These are phyloP conservation scores for Xenopus petersii DNA, from an alignment of 2,797 vertebrate genomes.

Conservation along the genomic window DNA sequence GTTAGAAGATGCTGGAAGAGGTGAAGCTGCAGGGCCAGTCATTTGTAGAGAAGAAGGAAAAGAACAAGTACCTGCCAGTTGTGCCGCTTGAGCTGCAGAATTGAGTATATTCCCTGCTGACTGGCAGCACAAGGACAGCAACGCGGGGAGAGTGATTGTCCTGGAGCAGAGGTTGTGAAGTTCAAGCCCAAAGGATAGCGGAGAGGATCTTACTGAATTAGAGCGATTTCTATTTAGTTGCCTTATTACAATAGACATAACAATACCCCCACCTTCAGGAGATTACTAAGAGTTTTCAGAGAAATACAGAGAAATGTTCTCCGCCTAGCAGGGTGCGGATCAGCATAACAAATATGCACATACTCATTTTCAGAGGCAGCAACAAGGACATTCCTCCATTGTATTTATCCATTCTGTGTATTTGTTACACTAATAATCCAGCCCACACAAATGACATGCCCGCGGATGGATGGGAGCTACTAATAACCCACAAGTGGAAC, in stretches of 20 bases:
- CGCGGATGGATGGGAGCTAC: neutral
- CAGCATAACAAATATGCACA: slow-evolving; percentile 12
- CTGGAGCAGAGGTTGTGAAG: slow-evolving; percentile 7
- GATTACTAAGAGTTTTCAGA: slow-evolving; percentile 21
- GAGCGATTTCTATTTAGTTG: slow-evolving; percentile 9
- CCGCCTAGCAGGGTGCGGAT: slow-evolving; percentile 6
- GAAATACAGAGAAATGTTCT: slow-evolving; percentile 8
- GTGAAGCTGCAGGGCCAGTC: too few species aligned
- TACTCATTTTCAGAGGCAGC: slow-evolving; percentile 10
- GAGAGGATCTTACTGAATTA: slow-evolving; percentile 15
- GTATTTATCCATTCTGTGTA: slow-evolving; percentile 25
- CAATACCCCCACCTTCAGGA: slow-evolving; percentile 46
- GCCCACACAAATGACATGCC: slow-evolving; percentile 16
- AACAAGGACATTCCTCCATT: slow-evolving; percentile 7
- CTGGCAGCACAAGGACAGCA: slow-evolving; percentile 10
- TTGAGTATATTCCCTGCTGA: slow-evolving; percentile 7
- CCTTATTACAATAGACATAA: slow-evolving; percentile 20
- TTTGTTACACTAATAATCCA: slow-evolving; percentile 23
- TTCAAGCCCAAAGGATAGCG: slow-evolving; percentile 35
- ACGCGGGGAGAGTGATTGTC: slow-evolving; percentile 6
- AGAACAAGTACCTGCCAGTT: slow-evolving; percentile 5
- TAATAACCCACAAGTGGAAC: neutral
- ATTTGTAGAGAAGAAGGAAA: too few species aligned
- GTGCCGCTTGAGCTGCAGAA: neutral
- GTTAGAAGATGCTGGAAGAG: too few species aligned